Evolutionary conservation across 2,797 vertebrate genomes (phyloP), one percentile per base, ranked within the genome.

Genomic region (Rhinatrema bivittatum): DNA sequence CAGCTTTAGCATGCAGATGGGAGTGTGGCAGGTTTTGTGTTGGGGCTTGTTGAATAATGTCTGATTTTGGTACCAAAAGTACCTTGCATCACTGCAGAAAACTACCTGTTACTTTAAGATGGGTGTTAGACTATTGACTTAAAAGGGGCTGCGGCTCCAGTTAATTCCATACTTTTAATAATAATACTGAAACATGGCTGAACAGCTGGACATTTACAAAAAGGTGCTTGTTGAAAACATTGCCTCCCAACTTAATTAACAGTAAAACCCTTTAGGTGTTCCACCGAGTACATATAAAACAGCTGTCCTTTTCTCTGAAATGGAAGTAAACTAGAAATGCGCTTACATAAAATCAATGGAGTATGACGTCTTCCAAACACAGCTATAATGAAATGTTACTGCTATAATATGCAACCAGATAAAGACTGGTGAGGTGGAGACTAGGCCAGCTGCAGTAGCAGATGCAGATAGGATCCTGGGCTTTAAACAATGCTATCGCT

Each of bases 271-370:
- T 58, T 49, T 57, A 55, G 65, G 64, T 60, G 56, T 39, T 67
- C 48, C 50, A 48, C 42, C 39, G 62, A 41, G 52, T 50, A 69
- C 50, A 32, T 44, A 49, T 70, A 53, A 58, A 69, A 60, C 78
- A 78, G 68, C 67, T 70, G 62, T 65, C 70, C 64, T 56, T 51
- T 50, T 32, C 45, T 37, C 48, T 32, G 29, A 41, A 29, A 39
- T 29, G 47, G 59, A 73, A 62, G 69, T 56, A 54, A 70, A 57
- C 60, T 62, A 49, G 6, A 56, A 68, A 53, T 32, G 46, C 45
- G 36, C 50, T 47, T 53, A 68, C 56, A 62, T 79, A 76, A 82
- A 80, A 63, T 52, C 70, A 69, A 70, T 54, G 47, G 62, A 48
- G 69, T 67, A 59, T 65, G 73, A 78, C 70, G 71, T 53, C 50